Percentiles rank a stretch among this genome's conserved stretches.
phyloP scores from a whole-genome alignment of 2,797 vertebrate genomes.

The Helarctos malayanus region DNA sequence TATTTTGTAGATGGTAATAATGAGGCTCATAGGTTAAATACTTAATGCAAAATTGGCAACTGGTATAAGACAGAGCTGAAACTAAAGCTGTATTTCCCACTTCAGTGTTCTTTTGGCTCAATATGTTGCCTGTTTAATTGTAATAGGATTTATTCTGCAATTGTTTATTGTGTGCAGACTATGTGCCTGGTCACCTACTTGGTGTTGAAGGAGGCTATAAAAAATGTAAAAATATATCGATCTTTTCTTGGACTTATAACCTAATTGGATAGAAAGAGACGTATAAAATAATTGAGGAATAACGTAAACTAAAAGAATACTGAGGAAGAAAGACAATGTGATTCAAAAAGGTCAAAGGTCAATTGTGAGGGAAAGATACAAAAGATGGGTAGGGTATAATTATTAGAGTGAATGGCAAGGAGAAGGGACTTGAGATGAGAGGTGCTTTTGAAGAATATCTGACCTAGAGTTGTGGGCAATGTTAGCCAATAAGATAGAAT shows the following conservation, averaged over 20 bases:
- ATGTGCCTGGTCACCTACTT: background rate
- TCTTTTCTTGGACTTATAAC: background rate
- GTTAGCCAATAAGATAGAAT: background rate
- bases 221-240: background rate
- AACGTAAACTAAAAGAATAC: background rate
- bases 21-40: background rate
- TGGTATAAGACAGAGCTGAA: background rate
- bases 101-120: background rate
- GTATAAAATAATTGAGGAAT: background rate
- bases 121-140: background rate
- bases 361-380: background rate
- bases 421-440: background rate
- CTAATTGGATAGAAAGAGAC: background rate
- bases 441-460: background rate
- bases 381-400: background rate
- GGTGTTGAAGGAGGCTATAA: background rate
- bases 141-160: background rate
- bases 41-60: background rate
- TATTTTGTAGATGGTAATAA: background rate
- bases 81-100: background rate
- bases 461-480: background rate
- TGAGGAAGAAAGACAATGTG: background rate
- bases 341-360: background rate
- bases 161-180: background rate
- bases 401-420: background rate